Evolutionary conservation across 1,140 invertebrate genomes (phyloP).

Genomic region (Megalopta genalis): DNA sequence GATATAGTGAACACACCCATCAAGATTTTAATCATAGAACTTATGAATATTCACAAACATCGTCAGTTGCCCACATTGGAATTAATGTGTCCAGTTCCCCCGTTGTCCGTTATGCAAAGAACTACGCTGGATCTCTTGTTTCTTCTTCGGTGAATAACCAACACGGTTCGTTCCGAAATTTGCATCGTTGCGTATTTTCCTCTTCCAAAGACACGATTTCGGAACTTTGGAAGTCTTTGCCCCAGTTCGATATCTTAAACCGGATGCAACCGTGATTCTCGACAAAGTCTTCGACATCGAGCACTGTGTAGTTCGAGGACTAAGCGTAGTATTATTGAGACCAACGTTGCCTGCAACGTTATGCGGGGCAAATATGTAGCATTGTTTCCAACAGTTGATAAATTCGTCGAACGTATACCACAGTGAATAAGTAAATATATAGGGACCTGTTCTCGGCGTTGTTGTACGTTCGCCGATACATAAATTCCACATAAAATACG

Average conservation of each 20-base stretch:
- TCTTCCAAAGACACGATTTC: background rate
- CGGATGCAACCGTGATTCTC: background rate
- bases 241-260: constrained; percentile 6
- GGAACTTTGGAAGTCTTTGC: background rate
- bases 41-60: background rate
- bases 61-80: background rate
- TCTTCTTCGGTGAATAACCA: background rate
- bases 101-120: background rate
- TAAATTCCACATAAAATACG: no score
- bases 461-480: no score
- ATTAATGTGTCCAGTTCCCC: background rate
- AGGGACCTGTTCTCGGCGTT: background rate
- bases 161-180: background rate
- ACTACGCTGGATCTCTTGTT: background rate
- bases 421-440: background rate
- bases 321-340: constrained; percentile 2
- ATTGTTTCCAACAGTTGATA: constrained; percentile 1
- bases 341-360: background rate
- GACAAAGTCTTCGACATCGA: constrained; percentile 6
- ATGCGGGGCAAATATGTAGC: background rate
- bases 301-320: background rate
- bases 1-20: no score
- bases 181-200: background rate
- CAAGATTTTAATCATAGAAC: no score
- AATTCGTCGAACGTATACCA: background rate